Evolutionary conservation across 2,888 invertebrate genomes (phyloP).

Genomic region (Nephrotoma guestfalica): DNA sequence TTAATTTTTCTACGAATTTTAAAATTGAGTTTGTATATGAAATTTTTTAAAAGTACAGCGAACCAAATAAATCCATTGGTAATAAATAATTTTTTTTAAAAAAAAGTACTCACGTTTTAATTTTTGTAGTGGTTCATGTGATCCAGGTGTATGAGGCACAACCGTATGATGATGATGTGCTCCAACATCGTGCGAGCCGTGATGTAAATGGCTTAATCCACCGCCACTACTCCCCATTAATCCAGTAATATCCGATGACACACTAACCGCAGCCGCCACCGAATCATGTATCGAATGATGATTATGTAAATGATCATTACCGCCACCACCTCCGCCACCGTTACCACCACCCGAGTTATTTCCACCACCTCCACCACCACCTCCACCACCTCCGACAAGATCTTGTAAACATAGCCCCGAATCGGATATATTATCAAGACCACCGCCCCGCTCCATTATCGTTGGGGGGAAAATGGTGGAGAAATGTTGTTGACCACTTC

Average conservation of each 20-base stretch:
- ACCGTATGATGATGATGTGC: slow-evolving; percentile 41
- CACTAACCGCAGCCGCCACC: slow-evolving; percentile 36
- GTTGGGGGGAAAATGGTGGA: slow-evolving; percentile 31
- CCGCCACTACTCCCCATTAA: slow-evolving; percentile 33
- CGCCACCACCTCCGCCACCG: slow-evolving; percentile 24
- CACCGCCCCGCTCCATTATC: slow-evolving; percentile 28
- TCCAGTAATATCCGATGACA: slow-evolving; percentile 41
- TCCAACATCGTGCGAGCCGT: slow-evolving; percentile 32
- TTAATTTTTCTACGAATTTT: no score
- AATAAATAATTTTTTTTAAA: not conserved
- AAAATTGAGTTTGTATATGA: no score
- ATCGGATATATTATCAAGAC: slow-evolving; percentile 41
- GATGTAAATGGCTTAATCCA: slow-evolving; percentile 29
- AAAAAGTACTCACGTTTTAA: slow-evolving; percentile 44
- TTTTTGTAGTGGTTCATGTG: slow-evolving; percentile 55
- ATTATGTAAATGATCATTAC: slow-evolving; percentile 30
- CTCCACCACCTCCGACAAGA: slow-evolving; percentile 35
- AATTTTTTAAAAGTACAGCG: no score
- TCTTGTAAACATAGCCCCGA: slow-evolving; percentile 52
- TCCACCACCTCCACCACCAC: slow-evolving; percentile 35
- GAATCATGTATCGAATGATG: slow-evolving; percentile 38
- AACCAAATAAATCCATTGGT: no score
- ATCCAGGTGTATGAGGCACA: slow-evolving; percentile 37
- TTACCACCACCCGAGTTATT: slow-evolving; percentile 33
- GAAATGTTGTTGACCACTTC: slow-evolving; percentile 29